A percentile compares a stretch with the other conserved stretches of the same genome.
Evolutionary conservation across 1,140 invertebrate genomes (phyloP).

Genomic region (Drosophila lowei): DNA sequence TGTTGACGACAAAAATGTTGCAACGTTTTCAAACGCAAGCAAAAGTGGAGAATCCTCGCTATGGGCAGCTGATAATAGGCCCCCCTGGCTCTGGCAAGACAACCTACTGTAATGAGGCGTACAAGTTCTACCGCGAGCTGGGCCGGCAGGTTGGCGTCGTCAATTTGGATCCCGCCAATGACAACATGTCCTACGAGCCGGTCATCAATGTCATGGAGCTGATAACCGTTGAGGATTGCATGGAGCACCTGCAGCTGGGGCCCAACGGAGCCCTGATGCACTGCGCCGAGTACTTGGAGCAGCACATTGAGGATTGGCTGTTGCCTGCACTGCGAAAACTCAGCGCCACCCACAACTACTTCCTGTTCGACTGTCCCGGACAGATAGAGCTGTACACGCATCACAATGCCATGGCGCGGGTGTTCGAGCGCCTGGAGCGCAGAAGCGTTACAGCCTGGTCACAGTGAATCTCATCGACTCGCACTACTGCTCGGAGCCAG

Average conservation of each 20-base stretch:
- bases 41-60: constrained; percentile 84
- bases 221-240: constrained; percentile 95
- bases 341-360: constrained; percentile 89
- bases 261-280: constrained; percentile 98
- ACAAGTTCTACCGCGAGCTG: constrained; percentile 89
- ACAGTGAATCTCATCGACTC: constrained; percentile 97
- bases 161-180: constrained; percentile 98
- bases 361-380: constrained; percentile 97
- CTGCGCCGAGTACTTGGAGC: constrained; percentile 97
- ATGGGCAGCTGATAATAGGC: constrained; percentile 97
- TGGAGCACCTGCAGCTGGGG: constrained; percentile 93
- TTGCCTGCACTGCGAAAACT: constrained; percentile 86
- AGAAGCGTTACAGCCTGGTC: constrained; percentile 90
- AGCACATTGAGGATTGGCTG: constrained; percentile 94
- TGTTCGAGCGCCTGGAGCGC: constrained; percentile 89
- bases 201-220: constrained; percentile 93
- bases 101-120: constrained; percentile 96
- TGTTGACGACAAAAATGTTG: constrained; percentile 41
- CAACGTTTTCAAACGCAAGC: constrained; percentile 35
- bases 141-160: constrained; percentile 93
- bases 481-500: constrained; percentile 97
- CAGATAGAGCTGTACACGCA: constrained; percentile 99
- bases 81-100: constrained; percentile 99
- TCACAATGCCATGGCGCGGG: constrained; percentile 92
- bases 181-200: constrained; percentile 91